Evolutionary conservation across 2,113 vertebrate species (phyloP), one percentile per base, ranked within the genome.

Genomic region (Melospiza georgiana): DNA sequence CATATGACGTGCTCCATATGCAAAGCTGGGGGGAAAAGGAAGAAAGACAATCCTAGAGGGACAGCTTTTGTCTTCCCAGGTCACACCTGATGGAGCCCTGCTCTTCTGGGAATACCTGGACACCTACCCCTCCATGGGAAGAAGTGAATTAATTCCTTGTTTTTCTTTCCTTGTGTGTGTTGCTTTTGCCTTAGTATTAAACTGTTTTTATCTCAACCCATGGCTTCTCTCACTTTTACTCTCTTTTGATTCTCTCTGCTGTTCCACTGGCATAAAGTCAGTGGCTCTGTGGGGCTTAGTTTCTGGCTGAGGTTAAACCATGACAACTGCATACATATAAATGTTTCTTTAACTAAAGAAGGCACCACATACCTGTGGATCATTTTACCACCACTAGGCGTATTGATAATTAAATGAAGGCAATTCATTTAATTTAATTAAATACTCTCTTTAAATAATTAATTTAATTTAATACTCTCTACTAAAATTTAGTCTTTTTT

Each of bases 1-100:
- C 9, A 2, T 25, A 30, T 5, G 8, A 3, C 9, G 11, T 21
- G 12, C 10, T 71, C 20, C 2, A 0, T 12, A 3, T n/a, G 41
- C 23, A 63, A 21, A 49, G 5, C 39, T n/a, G 15, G 9, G 13
- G 20, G 19, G 4, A 31, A 23, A n/a, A 48, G 10, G 23, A 63
- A 63, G 12, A 41, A 41, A n/a, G 15, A 28, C 6, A 3, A 48
- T 30, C 4, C 21, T 15, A n/a, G 30, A 41, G 30, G 59, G 30
- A 57, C 16, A 39, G 9, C 5, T 7, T 49, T 31, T 79, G 11
- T 31, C 24, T 25, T 79, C 35, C 24, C 20, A 57, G 30, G 41
- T 49, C 23, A 17, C 28, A 48, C 9, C 1, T 12, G 8, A 63
- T 15, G 8, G 11, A 72, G 4, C 3, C 22, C 41, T 57, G 21